Base-by-base conservation (phyloP, 2,797 vertebrate genomes). In the Schizopygopsis malacanthus region DNA sequence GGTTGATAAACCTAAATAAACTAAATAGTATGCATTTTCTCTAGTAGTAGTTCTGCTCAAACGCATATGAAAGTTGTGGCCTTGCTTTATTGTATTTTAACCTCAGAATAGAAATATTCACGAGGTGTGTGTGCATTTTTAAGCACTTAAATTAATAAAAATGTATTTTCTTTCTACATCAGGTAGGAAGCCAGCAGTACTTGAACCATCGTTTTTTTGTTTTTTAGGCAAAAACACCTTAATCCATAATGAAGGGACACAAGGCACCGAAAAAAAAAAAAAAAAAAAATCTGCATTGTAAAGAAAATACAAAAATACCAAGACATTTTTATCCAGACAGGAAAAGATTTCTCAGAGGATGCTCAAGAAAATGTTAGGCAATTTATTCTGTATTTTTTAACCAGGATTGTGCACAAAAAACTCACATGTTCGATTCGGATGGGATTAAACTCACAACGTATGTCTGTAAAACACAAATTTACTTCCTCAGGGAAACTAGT, bases 311-410 rank as follows among this genome's bases (percentile, higher is more conserved):
- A 33, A 33, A 43, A 22, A 50, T 8, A 69, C 61, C 18, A 47
- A 52, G 43, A 80, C 41, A 50, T 43, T 25, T 13, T 39, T 47
- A 80, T 80, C 25, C 39, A 37, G 43, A 37, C 43, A 9, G 63
- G 10, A 81, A 69, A 52, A 22, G 28, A 50, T 50, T 61, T 79
- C 76, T 81, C 79, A 41, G 59, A 50, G 79, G 79, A 81, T 1
- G 25, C 20, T 65, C 12, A 10, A 37, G 18, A 37, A 33, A 50
- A 69, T 61, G n/a, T 18, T 37, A 33, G 25, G 18, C 43, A 33
- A 13, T 77, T 56, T 77, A 18, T 54, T 54, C 50, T 15, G 50
- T 13, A 22, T 37, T 72, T 25, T 25, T 16, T 71, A 45, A 45
- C 0, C 41, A 16, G 70, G 70, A 43, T 39, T 59, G 20, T 59